These are phyloP conservation scores for Oryzias dopingdopingensis DNA, from an alignment of 2,797 vertebrate species.

Conservation along the genomic window DNA sequence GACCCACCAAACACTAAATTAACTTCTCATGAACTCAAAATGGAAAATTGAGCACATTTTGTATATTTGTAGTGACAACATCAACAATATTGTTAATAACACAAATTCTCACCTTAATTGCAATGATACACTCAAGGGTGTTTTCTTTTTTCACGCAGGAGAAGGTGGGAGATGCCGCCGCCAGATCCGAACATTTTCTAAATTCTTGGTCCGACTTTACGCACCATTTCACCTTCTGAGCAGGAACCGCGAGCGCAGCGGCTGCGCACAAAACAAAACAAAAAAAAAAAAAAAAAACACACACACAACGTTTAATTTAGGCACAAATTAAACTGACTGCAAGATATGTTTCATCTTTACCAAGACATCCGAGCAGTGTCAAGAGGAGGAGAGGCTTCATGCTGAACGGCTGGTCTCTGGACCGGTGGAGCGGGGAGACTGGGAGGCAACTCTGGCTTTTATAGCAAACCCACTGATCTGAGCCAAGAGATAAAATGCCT, in stretches of 20 bases:
- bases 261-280: conserved; percentile 34
- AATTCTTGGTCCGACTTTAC: conserved; percentile 56
- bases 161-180: conserved; percentile 7
- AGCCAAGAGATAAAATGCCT: conserved; percentile 17
- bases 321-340: too few species aligned
- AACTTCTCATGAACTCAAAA: too few species aligned
- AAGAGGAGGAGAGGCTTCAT: conserved; percentile 69
- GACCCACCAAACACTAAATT: too few species aligned
- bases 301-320: not conserved
- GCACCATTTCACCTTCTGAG: conserved; percentile 67
- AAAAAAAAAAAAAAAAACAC: too few species aligned
- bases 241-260: conserved; percentile 28
- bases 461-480: conserved; percentile 48
- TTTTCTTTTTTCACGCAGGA: conserved; percentile 37
- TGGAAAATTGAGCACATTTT: too few species aligned
- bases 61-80: too few species aligned
- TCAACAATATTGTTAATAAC: too few species aligned
- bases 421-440: conserved; percentile 38
- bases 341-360: conserved; percentile 51
- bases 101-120: conserved; percentile 61
- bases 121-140: conserved; percentile 55
- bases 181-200: conserved; percentile 53
- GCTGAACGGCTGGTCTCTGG: conserved; percentile 38
- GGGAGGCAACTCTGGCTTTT: conserved; percentile 45
- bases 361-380: conserved; percentile 66